These are phyloP conservation scores for Synodontis membranacea DNA, from an alignment of 2,113 vertebrate species.

Conservation along the genomic window DNA sequence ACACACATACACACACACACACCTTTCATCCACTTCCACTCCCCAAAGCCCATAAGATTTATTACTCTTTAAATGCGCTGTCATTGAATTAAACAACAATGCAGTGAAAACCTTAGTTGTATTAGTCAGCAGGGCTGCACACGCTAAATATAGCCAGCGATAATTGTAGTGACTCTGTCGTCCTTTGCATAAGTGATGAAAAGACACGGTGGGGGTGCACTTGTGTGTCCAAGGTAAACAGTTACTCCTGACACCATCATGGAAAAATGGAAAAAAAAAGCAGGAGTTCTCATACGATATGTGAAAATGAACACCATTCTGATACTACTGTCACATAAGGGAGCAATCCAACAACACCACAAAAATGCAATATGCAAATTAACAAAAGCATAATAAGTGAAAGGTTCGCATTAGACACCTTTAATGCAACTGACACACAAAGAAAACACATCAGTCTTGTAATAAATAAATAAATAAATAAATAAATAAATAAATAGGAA, in stretches of 20 bases:
- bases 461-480: neutral
- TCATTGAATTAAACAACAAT: conserved; percentile 54
- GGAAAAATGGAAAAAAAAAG: conserved; percentile 7
- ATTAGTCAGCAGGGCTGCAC: conserved; percentile 48
- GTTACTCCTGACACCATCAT: conserved; percentile 64
- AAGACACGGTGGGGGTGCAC: conserved; percentile 59
- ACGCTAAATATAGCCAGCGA: conserved; percentile 69
- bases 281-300: neutral
- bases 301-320: neutral
- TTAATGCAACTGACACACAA: neutral
- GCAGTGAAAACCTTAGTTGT: conserved; percentile 46
- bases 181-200: conserved; percentile 64
- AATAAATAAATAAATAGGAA: neutral
- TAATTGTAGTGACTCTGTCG: conserved; percentile 66
- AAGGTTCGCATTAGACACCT: neutral
- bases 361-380: neutral
- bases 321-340: neutral
- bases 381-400: neutral
- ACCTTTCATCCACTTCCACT: conserved; percentile 33
- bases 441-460: neutral
- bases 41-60: conserved; percentile 45
- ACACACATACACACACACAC: conserved; percentile 11
- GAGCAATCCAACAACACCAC: neutral
- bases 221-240: conserved; percentile 54
- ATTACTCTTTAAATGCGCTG: conserved; percentile 53